Base-by-base conservation (phyloP, 2,888 invertebrate genomes). In the Sphaerophoria rueppellii region DNA sequence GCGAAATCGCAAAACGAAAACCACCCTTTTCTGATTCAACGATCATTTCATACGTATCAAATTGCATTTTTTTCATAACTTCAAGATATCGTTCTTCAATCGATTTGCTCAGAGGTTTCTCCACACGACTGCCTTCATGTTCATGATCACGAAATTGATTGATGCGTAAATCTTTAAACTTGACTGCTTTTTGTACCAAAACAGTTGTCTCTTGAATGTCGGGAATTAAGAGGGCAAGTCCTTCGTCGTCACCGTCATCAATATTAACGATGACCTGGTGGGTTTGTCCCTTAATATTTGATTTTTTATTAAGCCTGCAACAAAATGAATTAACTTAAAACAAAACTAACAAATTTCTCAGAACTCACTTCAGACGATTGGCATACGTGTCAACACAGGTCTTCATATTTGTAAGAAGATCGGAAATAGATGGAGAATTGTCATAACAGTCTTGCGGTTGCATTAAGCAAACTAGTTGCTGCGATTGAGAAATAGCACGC, bases 31-130 rank as follows among this genome's bases (percentile, higher is more conserved):
- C 95, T 11, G 93, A 92, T 91, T 98, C 98, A 65, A 95, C 94
- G 87, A 98, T 96, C 96, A 98, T 97, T 92, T 98, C 98, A 91
- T 94, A 97, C 14, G 98, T 97, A 91, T 97, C 98, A 79, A 98
- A 98, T 92, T 98, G 98, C 88, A 98, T 93, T 89, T 94, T 94
- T 89, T 96, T 96, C 97, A 98, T 97, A 86, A 97, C 94, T 89
- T 95, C 95, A 87, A 98, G 93, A 92, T 98, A 98, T 70, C 96
- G 93, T 89, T 96, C 95, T 88, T 96, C 96, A 43, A 95, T 90
- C 0, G 95, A 94, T 87, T 92, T 92, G 40, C 92, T 92, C 0
- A 94, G 88, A 0, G 93, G 92, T 69, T 91, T 90, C 11, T 91
- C 89, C 58, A 81, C 57, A 24, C 80, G 75, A 5, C 76, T 76